phyloP scores from a whole-genome alignment of 2,113 vertebrate genomes.

The Pteronura brasiliensis region DNA sequence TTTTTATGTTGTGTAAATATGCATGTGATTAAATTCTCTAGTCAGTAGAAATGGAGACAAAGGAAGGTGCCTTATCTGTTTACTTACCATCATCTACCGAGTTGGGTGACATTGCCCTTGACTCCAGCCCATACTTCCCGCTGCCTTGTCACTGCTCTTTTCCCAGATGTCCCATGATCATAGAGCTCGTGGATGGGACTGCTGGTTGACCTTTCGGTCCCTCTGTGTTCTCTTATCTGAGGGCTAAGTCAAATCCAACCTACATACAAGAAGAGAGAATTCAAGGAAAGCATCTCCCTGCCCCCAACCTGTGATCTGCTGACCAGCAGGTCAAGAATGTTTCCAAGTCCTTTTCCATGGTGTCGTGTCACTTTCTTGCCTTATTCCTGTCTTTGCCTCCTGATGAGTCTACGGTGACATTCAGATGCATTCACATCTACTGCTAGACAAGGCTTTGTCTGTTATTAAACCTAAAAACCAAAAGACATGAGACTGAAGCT shows the following conservation, averaged over 20 bases:
- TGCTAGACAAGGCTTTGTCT: neutral
- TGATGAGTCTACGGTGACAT: neutral
- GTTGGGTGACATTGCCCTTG: neutral
- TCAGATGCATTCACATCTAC: neutral
- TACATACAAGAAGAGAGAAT: neutral
- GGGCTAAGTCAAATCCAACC: neutral
- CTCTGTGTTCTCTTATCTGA: neutral
- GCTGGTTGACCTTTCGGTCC: neutral
- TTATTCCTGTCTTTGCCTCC: neutral
- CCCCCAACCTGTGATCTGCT: neutral
- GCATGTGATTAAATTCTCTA: neutral
- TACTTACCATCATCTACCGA: neutral
- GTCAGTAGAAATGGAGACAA: neutral
- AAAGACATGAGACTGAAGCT: neutral
- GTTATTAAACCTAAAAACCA: neutral
- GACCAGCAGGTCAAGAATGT: neutral
- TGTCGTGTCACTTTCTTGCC: neutral
- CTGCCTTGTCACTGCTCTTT: neutral
- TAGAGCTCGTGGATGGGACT: neutral
- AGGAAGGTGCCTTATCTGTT: neutral
- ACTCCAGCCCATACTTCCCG: neutral
- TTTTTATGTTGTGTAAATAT: neutral
- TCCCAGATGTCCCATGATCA: neutral
- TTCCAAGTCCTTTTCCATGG: neutral
- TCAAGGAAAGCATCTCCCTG: neutral